Evolutionary conservation across 2,888 invertebrate species (phyloP).

Genomic region (Trissoscelio sp.): DNA sequence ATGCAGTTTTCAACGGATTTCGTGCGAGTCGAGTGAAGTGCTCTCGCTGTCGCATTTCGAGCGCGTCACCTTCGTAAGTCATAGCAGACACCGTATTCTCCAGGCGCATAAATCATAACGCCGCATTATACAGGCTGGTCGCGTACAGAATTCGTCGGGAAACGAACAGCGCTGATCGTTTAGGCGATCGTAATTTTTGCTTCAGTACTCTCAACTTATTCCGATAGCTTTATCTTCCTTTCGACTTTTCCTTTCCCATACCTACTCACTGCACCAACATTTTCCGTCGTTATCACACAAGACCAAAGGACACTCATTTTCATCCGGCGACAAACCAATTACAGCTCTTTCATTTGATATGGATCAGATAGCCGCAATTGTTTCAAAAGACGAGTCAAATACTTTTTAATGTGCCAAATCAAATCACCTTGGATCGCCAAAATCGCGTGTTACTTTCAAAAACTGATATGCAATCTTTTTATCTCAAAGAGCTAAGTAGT

Average conservation of each 20-base stretch:
- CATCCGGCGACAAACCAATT: background rate
- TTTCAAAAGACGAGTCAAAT: background rate
- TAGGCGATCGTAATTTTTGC: constrained; percentile 74
- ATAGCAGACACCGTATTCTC: constrained; percentile 64
- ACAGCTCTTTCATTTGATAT: background rate
- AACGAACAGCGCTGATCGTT: constrained; percentile 68
- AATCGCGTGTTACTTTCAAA: too few relatives aligned
- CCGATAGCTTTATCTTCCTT: constrained; percentile 38
- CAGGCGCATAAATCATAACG: constrained; percentile 72
- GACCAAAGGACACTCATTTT: constrained; percentile 11
- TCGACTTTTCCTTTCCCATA: constrained; percentile 2
- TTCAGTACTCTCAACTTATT: constrained; percentile 69
- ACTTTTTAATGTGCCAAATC: background rate
- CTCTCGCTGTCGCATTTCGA: constrained; percentile 36
- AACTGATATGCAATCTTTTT: too few relatives aligned
- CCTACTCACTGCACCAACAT: constrained; percentile 7
- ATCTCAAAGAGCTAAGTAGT: background rate
- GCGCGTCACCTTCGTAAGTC: constrained; percentile 70
- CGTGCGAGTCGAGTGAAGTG: background rate
- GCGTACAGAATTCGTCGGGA: constrained; percentile 67
- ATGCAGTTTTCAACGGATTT: constrained; percentile 14
- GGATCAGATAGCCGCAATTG: constrained; percentile 4
- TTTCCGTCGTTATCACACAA: background rate
- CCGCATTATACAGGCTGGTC: constrained; percentile 73
- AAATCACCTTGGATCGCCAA: too few relatives aligned